Base-by-base conservation (phyloP, 2,888 invertebrate species). In the Octonoba sinensis region DNA sequence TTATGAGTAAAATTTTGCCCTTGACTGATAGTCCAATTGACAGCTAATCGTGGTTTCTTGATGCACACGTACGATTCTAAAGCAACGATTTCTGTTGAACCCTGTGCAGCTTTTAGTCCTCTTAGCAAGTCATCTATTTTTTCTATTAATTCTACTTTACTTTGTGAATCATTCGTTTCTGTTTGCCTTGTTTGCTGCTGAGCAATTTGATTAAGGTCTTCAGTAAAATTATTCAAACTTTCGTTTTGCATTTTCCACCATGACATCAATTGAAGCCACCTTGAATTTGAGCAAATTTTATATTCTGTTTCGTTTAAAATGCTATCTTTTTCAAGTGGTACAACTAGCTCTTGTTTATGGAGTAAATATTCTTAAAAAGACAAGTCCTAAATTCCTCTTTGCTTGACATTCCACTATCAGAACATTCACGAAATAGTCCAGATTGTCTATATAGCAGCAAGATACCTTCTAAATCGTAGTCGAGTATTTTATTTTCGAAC, bases 181-280 rank as follows among this genome's bases (percentile, higher is more conserved):
- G 16, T 27, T 60, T 27, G 12, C 12, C 4, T 1, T 27, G 24
- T 18, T 44, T n/a, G 11, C 12, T 62, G 36, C 4, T 36, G 36
- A 1, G 54, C 20, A 70, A 24, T 18, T 18, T 54, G 0, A 11
- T 16, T n/a, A 22, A 72, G 20, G 22, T 24, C 24, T n/a, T 24
- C 36, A 15, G 12, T 13, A 60, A 36, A 20, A 3, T 49, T 8
- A 12, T 46, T 24, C 60, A n/a, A 75, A 36, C 16, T 60, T 16
- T 12, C 15, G n/a, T 20, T 60, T 51, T 18, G 49, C 54, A 27
- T 1, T 36, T 57, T 72, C 60, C 72, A 79, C 78, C 78, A 79
- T 1, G 67, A 72, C 72, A 72, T 66, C 2, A 79, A 44, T 18
- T 67, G 47, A 0, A 79, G 18, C 78, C 72, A 79, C 13, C 57